A percentile compares a stretch with the other conserved stretches of the same genome.
phyloP scores from a whole-genome alignment of 2,888 invertebrate genomes.

The Drosophila neutralis region DNA sequence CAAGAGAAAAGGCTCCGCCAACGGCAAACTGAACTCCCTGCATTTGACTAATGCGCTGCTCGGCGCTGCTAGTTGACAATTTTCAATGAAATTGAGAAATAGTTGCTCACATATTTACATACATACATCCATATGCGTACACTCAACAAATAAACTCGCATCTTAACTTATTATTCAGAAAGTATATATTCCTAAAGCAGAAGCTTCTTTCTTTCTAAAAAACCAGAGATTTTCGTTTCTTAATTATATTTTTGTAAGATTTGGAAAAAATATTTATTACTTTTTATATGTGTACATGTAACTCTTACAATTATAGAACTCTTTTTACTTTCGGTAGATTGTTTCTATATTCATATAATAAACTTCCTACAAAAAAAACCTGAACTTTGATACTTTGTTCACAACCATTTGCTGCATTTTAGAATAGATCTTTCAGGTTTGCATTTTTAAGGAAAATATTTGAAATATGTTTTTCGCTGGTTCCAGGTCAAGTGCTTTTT shows the following conservation, averaged over 20 bases:
- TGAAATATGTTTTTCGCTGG: not conserved
- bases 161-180: not conserved
- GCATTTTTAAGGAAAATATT: not conserved
- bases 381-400: not conserved
- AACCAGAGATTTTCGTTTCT: not conserved
- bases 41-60: slow-evolving; percentile 69
- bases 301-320: not conserved
- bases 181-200: not conserved
- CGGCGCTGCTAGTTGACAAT: slow-evolving; percentile 59
- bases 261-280: not conserved
- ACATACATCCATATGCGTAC: slow-evolving; percentile 2
- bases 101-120: slow-evolving; percentile 48
- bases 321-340: not conserved
- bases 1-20: slow-evolving; percentile 28
- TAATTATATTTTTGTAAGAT: not conserved
- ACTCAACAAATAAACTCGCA: not conserved
- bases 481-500: not conserved
- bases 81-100: slow-evolving; percentile 70
- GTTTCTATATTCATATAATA: not conserved
- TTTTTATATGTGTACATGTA: not conserved
- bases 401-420: not conserved
- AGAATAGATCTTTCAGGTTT: rapidly evolving
- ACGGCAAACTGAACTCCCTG: slow-evolving; percentile 35
- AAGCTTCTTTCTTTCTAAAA: not conserved
- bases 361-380: not conserved